Conservation (phyloP, 1,140 invertebrate genomes). For the Capitella teleta region DNA sequence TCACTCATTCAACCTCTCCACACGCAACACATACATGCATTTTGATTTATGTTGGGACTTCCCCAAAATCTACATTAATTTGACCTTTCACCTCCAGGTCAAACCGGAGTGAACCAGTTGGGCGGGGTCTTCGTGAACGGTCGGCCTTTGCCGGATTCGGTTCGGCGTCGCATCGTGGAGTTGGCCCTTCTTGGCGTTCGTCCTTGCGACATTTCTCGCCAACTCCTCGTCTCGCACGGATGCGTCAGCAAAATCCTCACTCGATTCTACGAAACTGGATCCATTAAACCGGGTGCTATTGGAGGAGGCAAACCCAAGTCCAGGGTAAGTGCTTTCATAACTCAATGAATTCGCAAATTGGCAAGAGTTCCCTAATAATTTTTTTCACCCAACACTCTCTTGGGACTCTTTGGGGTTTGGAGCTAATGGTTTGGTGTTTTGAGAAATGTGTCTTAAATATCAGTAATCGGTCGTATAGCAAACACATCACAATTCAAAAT, state of each 20-base stretch:
- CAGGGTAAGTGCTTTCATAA: slow-evolving; percentile 91
- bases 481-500: too few species aligned
- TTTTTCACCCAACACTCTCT: too few species aligned
- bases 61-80: too few species aligned
- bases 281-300: slow-evolving; percentile 96
- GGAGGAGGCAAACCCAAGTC: slow-evolving; percentile 99
- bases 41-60: too few species aligned
- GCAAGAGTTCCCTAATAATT: too few species aligned
- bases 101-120: slow-evolving; percentile 78
- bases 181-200: slow-evolving; percentile 79
- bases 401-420: too few species aligned
- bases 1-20: too few species aligned
- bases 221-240: slow-evolving; percentile 84
- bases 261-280: slow-evolving; percentile 59
- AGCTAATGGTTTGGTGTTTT: too few species aligned
- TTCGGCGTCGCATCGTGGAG: slow-evolving; percentile 78
- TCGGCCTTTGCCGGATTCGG: slow-evolving; percentile 67
- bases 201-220: slow-evolving; percentile 86
- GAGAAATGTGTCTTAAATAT: too few species aligned
- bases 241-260: slow-evolving; percentile 92
- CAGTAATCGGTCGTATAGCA: too few species aligned
- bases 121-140: slow-evolving; percentile 88
- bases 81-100: slow-evolving; percentile 1
- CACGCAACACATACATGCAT: too few species aligned
- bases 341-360: too few species aligned